Base-by-base conservation (phyloP, 2,797 vertebrate species). In the Muraenolepis orangiensis region DNA sequence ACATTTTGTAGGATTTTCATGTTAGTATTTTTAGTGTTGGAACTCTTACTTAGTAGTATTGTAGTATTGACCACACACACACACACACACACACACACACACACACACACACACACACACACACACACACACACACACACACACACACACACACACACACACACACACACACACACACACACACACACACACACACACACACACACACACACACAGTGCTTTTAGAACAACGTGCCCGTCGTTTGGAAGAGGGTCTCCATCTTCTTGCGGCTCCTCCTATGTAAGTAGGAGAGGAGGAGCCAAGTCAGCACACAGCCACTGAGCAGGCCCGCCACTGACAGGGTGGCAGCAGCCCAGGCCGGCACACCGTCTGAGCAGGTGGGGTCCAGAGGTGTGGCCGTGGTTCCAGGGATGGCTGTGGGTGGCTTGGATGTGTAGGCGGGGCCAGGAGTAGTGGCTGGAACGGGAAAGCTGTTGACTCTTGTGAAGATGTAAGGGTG, bases 401-500 rank as follows among this genome's bases (percentile, higher is more conserved):
- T 80, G 76, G 1, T 76, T 26, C 51, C 4, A 0, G 76, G 11
- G 30, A 26, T 75, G 61, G 0, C 70, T 70, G 64, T 16, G 70
- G 13, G 16, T 66, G 66, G 71, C 72, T 30, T 70, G 29, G 51
- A n/a, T n/a, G 57, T 64, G 31, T 14, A 73, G 36, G 0, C 31
- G 12, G 82, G 70, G 67, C 76, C 29, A 46, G 75, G 14, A 3
- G 84, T 82, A 18, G 81, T 75, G 76, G 73, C 69, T 6, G 69
- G 14, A 30, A 6, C 66, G 1, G 78, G 78, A 6, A 70, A 74
- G 72, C 95, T 97, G 69, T 97, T 99, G 74, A 75, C 85, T 71
- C 78, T 75, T 0, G 97, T 98, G 84, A 91, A 95, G 78, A 99
- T 90, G 86, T 94, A 97, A 7, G 96, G 97, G 40, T 91, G 90